Percentiles rank a stretch among this genome's conserved stretches.
phyloP scores from a whole-genome alignment of 2,113 vertebrate genomes.

The Rhabdornis inornatus region DNA sequence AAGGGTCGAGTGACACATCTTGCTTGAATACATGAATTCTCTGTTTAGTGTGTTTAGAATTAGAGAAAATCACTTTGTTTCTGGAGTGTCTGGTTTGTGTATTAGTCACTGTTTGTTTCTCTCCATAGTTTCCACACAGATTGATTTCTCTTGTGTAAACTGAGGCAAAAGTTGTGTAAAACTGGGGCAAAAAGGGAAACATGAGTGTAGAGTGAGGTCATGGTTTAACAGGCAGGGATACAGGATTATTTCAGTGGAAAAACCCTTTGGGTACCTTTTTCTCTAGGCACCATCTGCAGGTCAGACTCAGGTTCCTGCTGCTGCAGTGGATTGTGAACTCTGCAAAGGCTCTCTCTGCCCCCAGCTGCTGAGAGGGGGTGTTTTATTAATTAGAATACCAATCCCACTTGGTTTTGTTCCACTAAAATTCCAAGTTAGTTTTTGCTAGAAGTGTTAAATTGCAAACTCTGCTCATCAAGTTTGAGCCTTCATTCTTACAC shows the following conservation, averaged over 20 bases:
- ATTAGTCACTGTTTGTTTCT: background rate
- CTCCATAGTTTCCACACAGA: background rate
- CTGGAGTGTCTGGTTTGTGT: background rate
- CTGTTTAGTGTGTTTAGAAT: background rate
- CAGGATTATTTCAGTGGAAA: background rate
- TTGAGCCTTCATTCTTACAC: background rate
- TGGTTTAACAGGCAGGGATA: background rate
- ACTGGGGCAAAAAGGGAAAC: background rate
- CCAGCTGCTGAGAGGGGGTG: background rate
- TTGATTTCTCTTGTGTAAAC: background rate
- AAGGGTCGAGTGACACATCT: background rate
- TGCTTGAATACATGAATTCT: background rate
- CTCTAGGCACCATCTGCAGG: background rate
- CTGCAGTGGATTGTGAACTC: background rate
- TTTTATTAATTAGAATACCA: background rate
- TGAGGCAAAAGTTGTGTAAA: background rate
- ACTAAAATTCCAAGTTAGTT: background rate
- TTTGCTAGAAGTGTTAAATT: background rate
- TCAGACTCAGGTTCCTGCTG: background rate
- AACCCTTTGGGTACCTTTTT: background rate
- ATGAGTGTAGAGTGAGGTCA: rapidly evolving
- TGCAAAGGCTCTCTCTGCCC: background rate
- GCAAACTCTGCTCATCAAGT: background rate
- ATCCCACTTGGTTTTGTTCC: background rate
- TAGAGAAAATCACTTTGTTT: background rate